Evolutionary conservation across 2,797 vertebrate species (phyloP).

Genomic region (Rhynchotus rufescens): DNA sequence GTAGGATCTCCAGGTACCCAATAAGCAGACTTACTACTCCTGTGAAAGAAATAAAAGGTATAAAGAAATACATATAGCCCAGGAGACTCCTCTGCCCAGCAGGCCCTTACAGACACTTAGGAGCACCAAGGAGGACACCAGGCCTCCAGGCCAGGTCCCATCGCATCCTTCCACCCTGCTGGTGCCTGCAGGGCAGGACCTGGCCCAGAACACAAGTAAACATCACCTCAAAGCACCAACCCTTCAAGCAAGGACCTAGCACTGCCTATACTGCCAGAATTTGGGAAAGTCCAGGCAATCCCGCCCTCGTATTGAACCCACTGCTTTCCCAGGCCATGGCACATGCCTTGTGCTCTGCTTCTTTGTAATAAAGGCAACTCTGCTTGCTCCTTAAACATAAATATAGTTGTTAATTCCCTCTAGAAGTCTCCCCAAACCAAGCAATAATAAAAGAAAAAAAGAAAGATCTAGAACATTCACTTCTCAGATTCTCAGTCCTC

Average conservation of each 20-base stretch:
- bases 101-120: fast-evolving
- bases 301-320: not conserved
- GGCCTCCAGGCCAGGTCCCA: not conserved
- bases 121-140: not conserved
- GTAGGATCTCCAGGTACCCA: not conserved
- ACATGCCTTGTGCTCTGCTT: fast-evolving
- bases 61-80: not conserved
- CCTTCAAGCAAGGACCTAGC: fast-evolving
- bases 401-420: not conserved
- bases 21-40: conserved; percentile 46
- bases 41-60: conserved; percentile 24
- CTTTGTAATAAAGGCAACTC: not conserved
- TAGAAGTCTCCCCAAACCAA: not conserved
- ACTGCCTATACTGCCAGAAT: not conserved
- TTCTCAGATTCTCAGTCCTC: not conserved
- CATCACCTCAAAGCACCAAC: fast-evolving
- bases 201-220: not conserved
- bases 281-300: not conserved
- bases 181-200: not conserved
- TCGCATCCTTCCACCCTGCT: fast-evolving
- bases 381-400: not conserved
- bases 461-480: not conserved
- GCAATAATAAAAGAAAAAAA: not conserved
- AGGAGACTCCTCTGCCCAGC: not conserved
- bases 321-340: not conserved